Conservation (phyloP, 1,140 invertebrate genomes). For the Drosophila melanogaster region DNA sequence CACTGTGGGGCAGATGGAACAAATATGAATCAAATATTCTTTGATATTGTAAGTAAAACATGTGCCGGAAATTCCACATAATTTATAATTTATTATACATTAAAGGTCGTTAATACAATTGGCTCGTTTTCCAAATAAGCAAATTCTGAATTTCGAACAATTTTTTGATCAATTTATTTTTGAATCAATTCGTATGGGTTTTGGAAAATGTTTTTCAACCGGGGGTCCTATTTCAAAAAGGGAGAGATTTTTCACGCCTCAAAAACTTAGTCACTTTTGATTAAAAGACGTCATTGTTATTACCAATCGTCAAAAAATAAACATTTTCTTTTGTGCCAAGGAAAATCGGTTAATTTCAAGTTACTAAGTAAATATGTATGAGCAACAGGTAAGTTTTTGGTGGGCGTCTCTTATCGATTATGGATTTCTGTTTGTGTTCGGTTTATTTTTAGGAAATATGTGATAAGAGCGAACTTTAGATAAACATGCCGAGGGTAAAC, state of each 20-base stretch:
- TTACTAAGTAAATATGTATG: background rate
- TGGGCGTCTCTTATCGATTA: slow-evolving; percentile 37
- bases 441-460: slow-evolving; percentile 23
- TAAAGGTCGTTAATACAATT: too few relatives aligned
- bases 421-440: slow-evolving; percentile 20
- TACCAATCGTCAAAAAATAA: background rate
- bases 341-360: background rate
- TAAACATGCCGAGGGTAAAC: slow-evolving; percentile 15
- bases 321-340: background rate
- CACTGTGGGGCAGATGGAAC: background rate
- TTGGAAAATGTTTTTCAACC: too few relatives aligned
- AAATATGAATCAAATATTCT: background rate
- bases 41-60: background rate
- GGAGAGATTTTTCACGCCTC: background rate
- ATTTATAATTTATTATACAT: too few relatives aligned
- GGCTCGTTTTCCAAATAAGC: too few relatives aligned
- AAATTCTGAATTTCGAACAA: too few relatives aligned
- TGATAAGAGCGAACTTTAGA: slow-evolving; percentile 29
- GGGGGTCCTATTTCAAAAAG: too few relatives aligned
- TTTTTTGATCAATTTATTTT: too few relatives aligned
- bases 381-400: slow-evolving; percentile 14
- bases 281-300: background rate
- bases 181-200: too few relatives aligned
- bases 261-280: background rate
- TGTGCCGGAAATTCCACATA: too few relatives aligned